These are phyloP conservation scores for Poeciliopsis prolifica DNA, from an alignment of 2,113 vertebrate genomes.

Conservation along the genomic window DNA sequence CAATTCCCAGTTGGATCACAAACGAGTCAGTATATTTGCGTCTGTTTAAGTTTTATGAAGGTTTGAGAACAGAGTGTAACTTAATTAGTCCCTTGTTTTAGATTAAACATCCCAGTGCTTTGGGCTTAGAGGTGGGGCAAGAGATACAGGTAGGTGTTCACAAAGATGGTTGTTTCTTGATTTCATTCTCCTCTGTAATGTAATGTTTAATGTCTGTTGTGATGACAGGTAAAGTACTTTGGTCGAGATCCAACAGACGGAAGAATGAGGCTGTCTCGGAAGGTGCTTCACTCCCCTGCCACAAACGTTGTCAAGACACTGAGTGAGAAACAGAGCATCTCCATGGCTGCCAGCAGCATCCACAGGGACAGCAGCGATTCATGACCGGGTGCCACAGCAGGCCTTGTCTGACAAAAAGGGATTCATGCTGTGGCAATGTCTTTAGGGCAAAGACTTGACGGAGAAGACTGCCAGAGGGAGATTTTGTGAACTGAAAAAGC, in stretches of 20 bases:
- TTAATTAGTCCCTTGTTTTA: constrained; percentile 59
- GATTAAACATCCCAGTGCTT: constrained; percentile 93
- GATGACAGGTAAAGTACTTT: constrained; percentile 94
- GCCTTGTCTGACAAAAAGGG: neutral
- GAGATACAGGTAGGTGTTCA: constrained; percentile 89
- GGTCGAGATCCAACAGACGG: constrained; percentile 96
- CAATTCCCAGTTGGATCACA: constrained; percentile 96
- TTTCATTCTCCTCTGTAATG: neutral
- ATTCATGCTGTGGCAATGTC: constrained; percentile 5
- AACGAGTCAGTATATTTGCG: constrained; percentile 82
- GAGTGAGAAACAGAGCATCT: constrained; percentile 88
- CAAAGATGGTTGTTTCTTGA: neutral
- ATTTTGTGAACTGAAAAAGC: constrained; percentile 10
- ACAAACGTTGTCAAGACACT: constrained; percentile 84
- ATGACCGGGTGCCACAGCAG: constrained; percentile 28
- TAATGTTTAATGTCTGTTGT: constrained; percentile 33
- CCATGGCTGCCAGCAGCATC: constrained; percentile 74
- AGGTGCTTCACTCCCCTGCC: constrained; percentile 91
- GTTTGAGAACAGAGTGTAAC: no score
- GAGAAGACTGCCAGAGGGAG: neutral
- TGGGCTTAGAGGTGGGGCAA: constrained; percentile 95
- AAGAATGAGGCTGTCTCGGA: constrained; percentile 95
- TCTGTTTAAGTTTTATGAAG: neutral
- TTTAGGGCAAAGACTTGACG: neutral
- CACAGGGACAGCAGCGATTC: constrained; percentile 31